These are phyloP conservation scores for Sarcoramphus papa DNA, from an alignment of 2,797 vertebrate species.

Conservation along the genomic window DNA sequence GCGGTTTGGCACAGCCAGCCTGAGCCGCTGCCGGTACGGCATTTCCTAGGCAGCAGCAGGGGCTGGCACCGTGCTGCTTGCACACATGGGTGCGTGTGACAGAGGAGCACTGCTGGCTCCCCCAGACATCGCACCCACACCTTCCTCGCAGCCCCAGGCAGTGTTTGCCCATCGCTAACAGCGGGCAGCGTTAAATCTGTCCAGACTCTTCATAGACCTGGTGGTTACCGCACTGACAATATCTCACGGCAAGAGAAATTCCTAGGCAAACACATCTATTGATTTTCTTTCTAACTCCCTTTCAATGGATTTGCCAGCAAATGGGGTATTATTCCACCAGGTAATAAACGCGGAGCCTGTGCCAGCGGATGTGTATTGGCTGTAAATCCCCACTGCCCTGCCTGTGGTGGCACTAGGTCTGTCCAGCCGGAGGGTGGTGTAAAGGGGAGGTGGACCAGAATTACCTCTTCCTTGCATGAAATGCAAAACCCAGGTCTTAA, in stretches of 20 bases:
- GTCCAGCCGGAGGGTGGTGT: not conserved
- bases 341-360: not conserved
- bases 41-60: not conserved
- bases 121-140: accelerated
- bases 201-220: not conserved
- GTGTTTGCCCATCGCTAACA: not conserved
- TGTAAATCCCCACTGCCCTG: not conserved
- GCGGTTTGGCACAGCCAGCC: not conserved
- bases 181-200: not conserved
- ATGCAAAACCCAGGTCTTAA: not conserved
- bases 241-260: slow-evolving; percentile 7
- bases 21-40: accelerated
- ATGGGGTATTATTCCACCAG: not conserved
- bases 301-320: not conserved
- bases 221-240: not conserved
- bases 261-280: not conserved
- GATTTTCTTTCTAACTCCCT: slow-evolving; percentile 18
- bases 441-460: not conserved
- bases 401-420: not conserved
- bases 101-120: not conserved
- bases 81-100: not conserved
- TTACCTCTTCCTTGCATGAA: not conserved
- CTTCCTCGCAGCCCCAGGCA: not conserved
- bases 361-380: not conserved
- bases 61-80: accelerated